Conservation (phyloP, 1,140 invertebrate genomes). For the Cydia strobilella region DNA sequence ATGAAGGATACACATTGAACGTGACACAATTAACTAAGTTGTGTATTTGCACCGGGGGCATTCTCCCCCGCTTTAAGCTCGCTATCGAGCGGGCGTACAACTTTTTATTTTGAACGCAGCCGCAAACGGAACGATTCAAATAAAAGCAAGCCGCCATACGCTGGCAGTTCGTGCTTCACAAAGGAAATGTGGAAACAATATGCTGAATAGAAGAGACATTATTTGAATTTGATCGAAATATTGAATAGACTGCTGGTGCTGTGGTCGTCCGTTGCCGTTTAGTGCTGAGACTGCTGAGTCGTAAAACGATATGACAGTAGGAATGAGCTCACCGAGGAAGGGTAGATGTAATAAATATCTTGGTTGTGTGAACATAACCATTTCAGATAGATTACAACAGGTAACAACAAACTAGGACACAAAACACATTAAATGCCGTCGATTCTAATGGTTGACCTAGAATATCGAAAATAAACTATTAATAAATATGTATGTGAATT, state of each 20-base stretch:
- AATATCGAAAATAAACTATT: too few species aligned
- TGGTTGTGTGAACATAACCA: neutral
- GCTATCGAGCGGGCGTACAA: conserved; percentile 32
- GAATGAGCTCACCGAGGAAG: conserved; percentile 11
- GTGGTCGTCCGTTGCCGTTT: neutral
- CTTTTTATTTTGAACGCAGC: conserved; percentile 32
- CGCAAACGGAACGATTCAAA: conserved; percentile 29
- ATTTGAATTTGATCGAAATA: conserved; percentile 31
- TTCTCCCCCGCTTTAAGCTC: conserved; percentile 28
- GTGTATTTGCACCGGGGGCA: conserved; percentile 27
- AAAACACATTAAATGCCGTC: too few species aligned
- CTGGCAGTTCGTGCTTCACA: conserved; percentile 26
- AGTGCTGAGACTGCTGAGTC: neutral
- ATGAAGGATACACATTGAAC: conserved; percentile 20
- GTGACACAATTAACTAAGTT: conserved; percentile 30
- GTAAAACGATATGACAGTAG: neutral
- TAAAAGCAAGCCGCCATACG: conserved; percentile 17
- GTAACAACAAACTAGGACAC: neutral
- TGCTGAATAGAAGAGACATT: conserved; percentile 30
- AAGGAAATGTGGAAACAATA: conserved; percentile 32
- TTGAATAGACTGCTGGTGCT: conserved; percentile 13
- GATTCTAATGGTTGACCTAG: too few species aligned
- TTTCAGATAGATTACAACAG: neutral
- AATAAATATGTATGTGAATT: neutral
- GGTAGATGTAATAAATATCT: neutral